Percentiles rank a stretch among this genome's conserved stretches.
Conservation (phyloP, 1,140 invertebrate species). For the Odontomachus brunneus region DNA sequence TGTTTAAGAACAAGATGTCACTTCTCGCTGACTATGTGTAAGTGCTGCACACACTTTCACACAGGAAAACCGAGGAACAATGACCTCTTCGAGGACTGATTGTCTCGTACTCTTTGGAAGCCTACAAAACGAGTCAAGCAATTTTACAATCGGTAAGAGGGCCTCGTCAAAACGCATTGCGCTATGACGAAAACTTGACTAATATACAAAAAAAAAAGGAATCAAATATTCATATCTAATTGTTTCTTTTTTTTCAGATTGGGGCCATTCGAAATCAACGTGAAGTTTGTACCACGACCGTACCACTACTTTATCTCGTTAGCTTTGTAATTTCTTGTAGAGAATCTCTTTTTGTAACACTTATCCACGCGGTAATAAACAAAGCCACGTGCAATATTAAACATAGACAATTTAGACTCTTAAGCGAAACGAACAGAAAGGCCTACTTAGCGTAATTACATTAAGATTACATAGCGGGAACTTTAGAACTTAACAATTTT, state of each 20-base stretch:
- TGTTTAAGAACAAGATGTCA: constrained; percentile 56
- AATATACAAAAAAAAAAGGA: too few species aligned
- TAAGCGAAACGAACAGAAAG: constrained; percentile 77
- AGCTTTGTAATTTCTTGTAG: constrained; percentile 66
- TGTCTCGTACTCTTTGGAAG: constrained; percentile 75
- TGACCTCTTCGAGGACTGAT: constrained; percentile 55
- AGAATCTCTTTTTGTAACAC: constrained; percentile 71
- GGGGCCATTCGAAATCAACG: constrained; percentile 83
- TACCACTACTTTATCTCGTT: constrained; percentile 68
- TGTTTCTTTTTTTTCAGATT: constrained; percentile 77
- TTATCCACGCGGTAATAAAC: background rate
- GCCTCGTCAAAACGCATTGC: too few species aligned
- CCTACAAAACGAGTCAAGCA: constrained; percentile 74
- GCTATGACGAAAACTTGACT: background rate
- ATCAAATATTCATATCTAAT: background rate
- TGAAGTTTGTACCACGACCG: constrained; percentile 79
- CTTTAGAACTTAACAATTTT: constrained; percentile 61
- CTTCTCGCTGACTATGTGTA: constrained; percentile 64
- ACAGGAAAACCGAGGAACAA: constrained; percentile 40
- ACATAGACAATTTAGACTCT: constrained; percentile 66
- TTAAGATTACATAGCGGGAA: constrained; percentile 66
- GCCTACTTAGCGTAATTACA: constrained; percentile 79
- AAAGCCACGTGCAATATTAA: constrained; percentile 50
- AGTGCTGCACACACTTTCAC: constrained; percentile 74
- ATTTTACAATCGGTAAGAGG: constrained; percentile 79